Evolutionary conservation across 2,797 vertebrate species (phyloP), one percentile per base, ranked within the genome.

Genomic region (Mastacembelus armatus): DNA sequence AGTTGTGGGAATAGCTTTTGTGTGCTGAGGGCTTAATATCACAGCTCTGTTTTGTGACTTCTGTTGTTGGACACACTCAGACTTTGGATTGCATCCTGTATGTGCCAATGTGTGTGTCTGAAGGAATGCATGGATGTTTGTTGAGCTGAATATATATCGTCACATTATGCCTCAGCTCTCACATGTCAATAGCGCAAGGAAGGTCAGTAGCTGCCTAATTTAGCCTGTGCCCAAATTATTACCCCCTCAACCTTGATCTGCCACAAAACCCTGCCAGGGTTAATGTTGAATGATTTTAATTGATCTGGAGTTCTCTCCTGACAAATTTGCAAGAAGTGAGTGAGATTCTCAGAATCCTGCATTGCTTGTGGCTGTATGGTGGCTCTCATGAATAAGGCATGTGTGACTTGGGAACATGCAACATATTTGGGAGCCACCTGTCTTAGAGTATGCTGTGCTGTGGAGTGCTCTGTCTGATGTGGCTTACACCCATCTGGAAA

Each of bases 331-430:
- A 67, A 83, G 69, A 75, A 79, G 60, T 51, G 63, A 68, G 60
- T 71, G 70, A 66, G 57, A 77, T 75, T 83, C 48, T 72, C 69
- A 57, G 79, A 87, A 72, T 85, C 61, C 71, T 65, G 50, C 74
- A 72, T 82, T 9, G 72, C 87, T 81, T 77, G 62, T 77, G 75
- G 85, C 73, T 66, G 18, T 56, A 55, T 72, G 78, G 72, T 50
- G 56, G 62, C 58, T 64, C 83, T 91, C 86, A 93, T 93, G 89
- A 93, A 93, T 93, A 90, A 92, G 71, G 56, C 84, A 84, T 90
- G 77, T 69, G 33, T 73, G 27, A 71, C 71, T 85, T 63, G 74
- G 68, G 80, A 77, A 75, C 77, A 84, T 87, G 76, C 75, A 69
- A 77, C 84, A 85, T 89, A 85, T 89, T 90, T 89, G 63, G 74